Evolutionary conservation across 2,113 vertebrate genomes (phyloP), one percentile per base, ranked within the genome.

Genomic region (Bucco capensis): DNA sequence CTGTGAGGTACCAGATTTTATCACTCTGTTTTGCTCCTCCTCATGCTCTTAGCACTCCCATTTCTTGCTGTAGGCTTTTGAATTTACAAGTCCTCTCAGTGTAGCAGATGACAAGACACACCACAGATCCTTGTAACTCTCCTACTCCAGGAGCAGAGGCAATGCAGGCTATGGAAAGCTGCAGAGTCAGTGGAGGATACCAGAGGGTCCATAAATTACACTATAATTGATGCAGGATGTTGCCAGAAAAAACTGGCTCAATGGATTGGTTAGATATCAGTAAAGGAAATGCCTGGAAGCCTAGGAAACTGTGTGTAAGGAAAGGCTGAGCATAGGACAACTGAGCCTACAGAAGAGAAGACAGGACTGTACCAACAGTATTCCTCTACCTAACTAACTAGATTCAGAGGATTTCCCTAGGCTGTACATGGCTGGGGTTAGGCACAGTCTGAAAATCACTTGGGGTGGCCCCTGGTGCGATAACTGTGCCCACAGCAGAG

Each of bases 241-340:
- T 44, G 58, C 33, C 54, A 86, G 58, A 40, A 69, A 78, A 28
- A 54, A 81, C 77, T 21, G 23, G 21, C 51, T n/a, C 47, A 31
- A 19, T 19, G 53, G 74, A 28, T 8, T 72, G 62, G 27, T 92
- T 19, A 33, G 71, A 19, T 51, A 75, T 33, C 19, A 64, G 49
- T 30, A 25, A 82, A 69, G 53, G 35, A 91, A 82, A 61, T 31
- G 90, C 74, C 78, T 89, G 70, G 53, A 89, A 89, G 61, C 30
- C 24, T 19, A n/a, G 66, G 61, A 78, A 86, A 81, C 11, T 14
- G 51, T 47, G 61, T 56, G 57, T 4, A 56, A 73, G 66, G 40
- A 74, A 77, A 82, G 40, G 66, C 49, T 72, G 66, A 85, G 49
- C 1, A 19, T 69, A 85, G 53, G 57, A 65, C 44, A 85, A 30